Base-by-base conservation (phyloP, 1,140 invertebrate species). In the Lasaia peninsularis region DNA sequence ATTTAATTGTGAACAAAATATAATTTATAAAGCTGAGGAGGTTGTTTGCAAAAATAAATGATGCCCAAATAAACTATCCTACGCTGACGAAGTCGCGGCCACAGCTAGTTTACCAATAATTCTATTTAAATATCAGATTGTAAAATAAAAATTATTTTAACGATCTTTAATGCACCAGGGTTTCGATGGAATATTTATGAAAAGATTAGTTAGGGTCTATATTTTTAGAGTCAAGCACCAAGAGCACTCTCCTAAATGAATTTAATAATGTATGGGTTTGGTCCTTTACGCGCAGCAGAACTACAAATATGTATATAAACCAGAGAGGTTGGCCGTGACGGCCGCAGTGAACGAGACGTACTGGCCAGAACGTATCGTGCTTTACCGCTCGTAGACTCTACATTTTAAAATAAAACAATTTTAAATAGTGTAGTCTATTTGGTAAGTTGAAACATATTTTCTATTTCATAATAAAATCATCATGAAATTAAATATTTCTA, bases 301-400 rank as follows among this genome's bases (percentile, higher is more conserved):
- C 63, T 56, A 52, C 56, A 61, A 50, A 63, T 56, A 56, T 60
- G 73, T 84, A 84, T 86, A 86, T 77, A 82, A 75, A 69, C 67
- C 63, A 60, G 32, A 57, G 62, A 62, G 67, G 60, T 69, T 69
- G 65, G 74, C 65, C 64, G 63, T 71, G 78, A 69, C 37, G 37
- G 37, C 71, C 69, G 78, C 78, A 82, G 80, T 84, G 68, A 62
- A 69, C 69, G 57, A 34, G 57, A 65, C 62, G 44, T 71, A 62
- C 55, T 56, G 64, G 57, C 50, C 62, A 57, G 68, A 61, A 62
- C 66, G 59, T 40, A 60, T 60, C 63, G 80, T 66, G 61, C 72
- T 69, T 69, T 68, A 64, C 54, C 55, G 62, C 37, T 60, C 34
- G 24, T 24, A 11, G 24, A 51, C 34, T 56, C 9, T 14, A 51